These are phyloP conservation scores for Brachypalpus laphriformis DNA, from an alignment of 2,888 invertebrate genomes.

Conservation along the genomic window DNA sequence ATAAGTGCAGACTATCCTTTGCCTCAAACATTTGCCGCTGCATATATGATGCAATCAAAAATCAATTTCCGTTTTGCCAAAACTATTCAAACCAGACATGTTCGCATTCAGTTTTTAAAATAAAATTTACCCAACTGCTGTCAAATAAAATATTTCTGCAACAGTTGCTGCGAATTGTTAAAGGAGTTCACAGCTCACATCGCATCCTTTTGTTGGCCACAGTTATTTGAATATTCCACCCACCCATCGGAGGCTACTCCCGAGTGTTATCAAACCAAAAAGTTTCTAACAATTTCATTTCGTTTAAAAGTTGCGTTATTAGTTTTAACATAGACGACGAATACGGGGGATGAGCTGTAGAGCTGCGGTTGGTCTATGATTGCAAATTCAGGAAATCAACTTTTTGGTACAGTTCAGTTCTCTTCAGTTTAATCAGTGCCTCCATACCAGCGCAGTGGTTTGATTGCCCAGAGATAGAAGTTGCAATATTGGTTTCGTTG, in stretches of 20 bases:
- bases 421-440: background rate
- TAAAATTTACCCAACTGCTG: background rate
- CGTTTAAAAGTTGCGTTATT: conserved; percentile 3
- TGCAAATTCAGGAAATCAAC: background rate
- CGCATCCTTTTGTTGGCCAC: background rate
- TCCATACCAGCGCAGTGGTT: background rate
- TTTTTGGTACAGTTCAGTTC: background rate
- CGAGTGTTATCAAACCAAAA: background rate
- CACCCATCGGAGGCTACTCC: background rate
- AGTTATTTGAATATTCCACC: background rate
- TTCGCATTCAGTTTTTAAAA: background rate
- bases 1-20: too few species aligned
- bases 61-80: background rate
- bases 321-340: background rate
- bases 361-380: background rate
- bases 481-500: background rate
- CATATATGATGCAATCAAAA: background rate
- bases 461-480: background rate
- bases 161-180: background rate
- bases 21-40: too few species aligned
- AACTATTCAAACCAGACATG: background rate
- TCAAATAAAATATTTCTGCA: background rate
- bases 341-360: background rate
- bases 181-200: background rate
- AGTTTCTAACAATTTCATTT: background rate